A percentile compares a stretch with the other conserved stretches of the same genome.
phyloP scores from a whole-genome alignment of 2,888 invertebrate species.

The Danaus chrysippus region DNA sequence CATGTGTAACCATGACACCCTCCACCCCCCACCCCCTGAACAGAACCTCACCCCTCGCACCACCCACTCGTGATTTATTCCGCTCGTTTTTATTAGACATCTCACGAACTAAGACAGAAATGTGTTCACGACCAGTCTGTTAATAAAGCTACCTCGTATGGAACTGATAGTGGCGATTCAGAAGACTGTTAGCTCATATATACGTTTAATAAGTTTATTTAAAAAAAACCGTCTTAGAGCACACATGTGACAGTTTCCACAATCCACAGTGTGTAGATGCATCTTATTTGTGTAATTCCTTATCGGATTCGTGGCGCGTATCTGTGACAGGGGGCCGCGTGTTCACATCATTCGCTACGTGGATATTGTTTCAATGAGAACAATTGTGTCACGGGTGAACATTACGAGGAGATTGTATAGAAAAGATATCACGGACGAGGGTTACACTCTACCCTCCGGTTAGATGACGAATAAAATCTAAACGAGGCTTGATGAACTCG shows the following conservation, averaged over 20 bases:
- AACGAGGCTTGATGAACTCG: slow-evolving; percentile 68
- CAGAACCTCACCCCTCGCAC: slow-evolving; percentile 27
- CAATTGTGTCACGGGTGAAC: slow-evolving; percentile 58
- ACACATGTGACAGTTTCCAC: background rate
- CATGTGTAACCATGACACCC: slow-evolving; percentile 60
- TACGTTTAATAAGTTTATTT: too few species aligned
- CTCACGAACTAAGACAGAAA: slow-evolving; percentile 68
- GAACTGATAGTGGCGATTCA: background rate
- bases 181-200: too few species aligned
- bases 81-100: slow-evolving; percentile 70
- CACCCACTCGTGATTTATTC: slow-evolving; percentile 65
- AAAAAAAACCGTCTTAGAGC: too few species aligned
- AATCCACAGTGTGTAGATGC: slow-evolving; percentile 25
- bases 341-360: slow-evolving; percentile 58
- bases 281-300: slow-evolving; percentile 40
- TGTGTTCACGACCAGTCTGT: slow-evolving; percentile 74
- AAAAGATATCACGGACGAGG: slow-evolving; percentile 60
- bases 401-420: slow-evolving; percentile 56
- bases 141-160: slow-evolving; percentile 64
- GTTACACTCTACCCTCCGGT: slow-evolving; percentile 48
- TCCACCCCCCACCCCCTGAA: slow-evolving; percentile 47
- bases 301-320: slow-evolving; percentile 50
- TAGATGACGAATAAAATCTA: slow-evolving; percentile 64
- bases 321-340: slow-evolving; percentile 52
- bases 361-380: slow-evolving; percentile 68